Evolutionary conservation across 2,113 vertebrate species (phyloP).

Genomic region (Pteruthius melanotis): DNA sequence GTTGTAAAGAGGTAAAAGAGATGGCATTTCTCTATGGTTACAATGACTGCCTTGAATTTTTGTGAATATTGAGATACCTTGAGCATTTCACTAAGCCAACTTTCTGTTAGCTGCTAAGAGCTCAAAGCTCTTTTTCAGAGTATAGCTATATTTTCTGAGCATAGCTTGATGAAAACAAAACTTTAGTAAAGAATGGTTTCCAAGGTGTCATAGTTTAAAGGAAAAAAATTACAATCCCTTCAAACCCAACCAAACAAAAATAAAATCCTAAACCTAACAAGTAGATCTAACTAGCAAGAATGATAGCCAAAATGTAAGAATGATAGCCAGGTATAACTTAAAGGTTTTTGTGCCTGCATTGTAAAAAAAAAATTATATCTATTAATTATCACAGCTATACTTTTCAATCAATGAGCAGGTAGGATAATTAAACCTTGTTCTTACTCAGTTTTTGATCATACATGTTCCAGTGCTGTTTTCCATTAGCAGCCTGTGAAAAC

Average conservation of each 20-base stretch:
- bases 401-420: background rate
- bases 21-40: background rate
- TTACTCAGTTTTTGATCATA: background rate
- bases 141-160: background rate
- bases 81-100: background rate
- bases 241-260: background rate
- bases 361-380: background rate
- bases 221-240: background rate
- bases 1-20: background rate
- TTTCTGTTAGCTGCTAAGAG: background rate
- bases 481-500: background rate
- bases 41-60: background rate
- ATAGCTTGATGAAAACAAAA: background rate
- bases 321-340: background rate
- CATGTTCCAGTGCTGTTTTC: background rate
- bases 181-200: background rate
- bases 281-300: background rate
- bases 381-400: background rate
- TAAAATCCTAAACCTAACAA: background rate
- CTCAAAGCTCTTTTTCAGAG: background rate
- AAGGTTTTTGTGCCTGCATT: background rate
- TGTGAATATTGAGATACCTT: background rate
- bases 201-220: background rate
- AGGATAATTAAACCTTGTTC: background rate
- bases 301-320: background rate